Conservation (phyloP, 2,888 invertebrate genomes). For the Drosophila neotestacea region DNA sequence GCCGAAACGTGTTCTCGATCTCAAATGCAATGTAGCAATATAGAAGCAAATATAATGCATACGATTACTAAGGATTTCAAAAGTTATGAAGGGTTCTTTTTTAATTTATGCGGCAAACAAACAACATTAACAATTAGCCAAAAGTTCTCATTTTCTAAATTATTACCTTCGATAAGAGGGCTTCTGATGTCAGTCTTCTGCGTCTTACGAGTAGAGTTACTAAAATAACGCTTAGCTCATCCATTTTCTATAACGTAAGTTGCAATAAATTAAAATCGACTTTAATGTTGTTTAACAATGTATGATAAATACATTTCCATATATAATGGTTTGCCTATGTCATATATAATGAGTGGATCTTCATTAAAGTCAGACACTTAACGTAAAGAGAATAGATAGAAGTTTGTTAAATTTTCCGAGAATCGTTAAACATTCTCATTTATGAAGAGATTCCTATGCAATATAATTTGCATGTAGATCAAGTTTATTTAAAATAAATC, state of each 20-base stretch:
- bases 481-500: too few relatives aligned
- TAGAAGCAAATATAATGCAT: conserved; percentile 2
- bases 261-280: conserved; percentile 7
- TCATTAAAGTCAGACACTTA: conserved; percentile 3
- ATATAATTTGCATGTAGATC: too few relatives aligned
- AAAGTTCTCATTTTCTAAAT: neutral
- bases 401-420: neutral
- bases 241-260: neutral
- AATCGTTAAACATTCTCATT: neutral
- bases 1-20: conserved; percentile 44
- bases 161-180: conserved; percentile 8
- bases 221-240: conserved; percentile 9
- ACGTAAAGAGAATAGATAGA: neutral
- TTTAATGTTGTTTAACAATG: conserved; percentile 9
- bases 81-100: neutral
- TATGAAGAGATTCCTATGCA: too few relatives aligned
- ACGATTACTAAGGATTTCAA: conserved; percentile 3
- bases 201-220: conserved; percentile 5
- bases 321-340: neutral
- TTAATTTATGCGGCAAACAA: conserved; percentile 1
- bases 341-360: neutral
- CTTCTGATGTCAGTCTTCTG: conserved; percentile 2
- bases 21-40: conserved; percentile 7
- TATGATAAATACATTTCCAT: neutral
- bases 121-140: neutral